These are phyloP conservation scores for Acyrthosiphon pisum DNA, from an alignment of 1,140 invertebrate species.

Conservation along the genomic window DNA sequence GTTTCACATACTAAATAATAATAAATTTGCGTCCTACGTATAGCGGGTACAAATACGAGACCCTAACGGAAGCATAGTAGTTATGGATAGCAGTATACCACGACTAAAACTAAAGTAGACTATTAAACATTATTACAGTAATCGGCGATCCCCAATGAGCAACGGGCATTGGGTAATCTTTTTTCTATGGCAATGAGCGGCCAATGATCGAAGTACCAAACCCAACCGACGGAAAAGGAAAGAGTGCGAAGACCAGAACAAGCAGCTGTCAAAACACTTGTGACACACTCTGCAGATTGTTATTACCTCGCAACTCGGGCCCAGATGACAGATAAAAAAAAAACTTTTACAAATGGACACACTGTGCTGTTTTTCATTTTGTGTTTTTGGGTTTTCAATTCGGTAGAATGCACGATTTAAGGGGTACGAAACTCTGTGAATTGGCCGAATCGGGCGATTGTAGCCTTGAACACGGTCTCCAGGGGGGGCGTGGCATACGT, in stretches of 20 bases:
- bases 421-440: too few species aligned
- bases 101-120: background rate
- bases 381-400: background rate
- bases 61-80: background rate
- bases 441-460: too few species aligned
- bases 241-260: background rate
- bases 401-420: too few species aligned
- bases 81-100: background rate
- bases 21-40: background rate
- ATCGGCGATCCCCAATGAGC: background rate
- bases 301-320: background rate
- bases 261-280: conserved; percentile 47
- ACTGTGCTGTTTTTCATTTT: background rate
- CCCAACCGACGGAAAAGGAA: conserved; percentile 36
- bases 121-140: background rate
- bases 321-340: background rate
- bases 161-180: conserved; percentile 59
- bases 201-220: conserved; percentile 61
- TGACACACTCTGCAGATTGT: background rate
- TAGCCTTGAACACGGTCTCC: too few species aligned
- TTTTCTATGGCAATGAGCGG: conserved; percentile 62
- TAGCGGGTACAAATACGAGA: background rate
- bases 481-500: too few species aligned
- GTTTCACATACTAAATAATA: background rate
- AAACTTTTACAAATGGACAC: conserved; percentile 20